phyloP scores from a whole-genome alignment of 2,888 invertebrate species.

The Zaprionus bogoriensis region DNA sequence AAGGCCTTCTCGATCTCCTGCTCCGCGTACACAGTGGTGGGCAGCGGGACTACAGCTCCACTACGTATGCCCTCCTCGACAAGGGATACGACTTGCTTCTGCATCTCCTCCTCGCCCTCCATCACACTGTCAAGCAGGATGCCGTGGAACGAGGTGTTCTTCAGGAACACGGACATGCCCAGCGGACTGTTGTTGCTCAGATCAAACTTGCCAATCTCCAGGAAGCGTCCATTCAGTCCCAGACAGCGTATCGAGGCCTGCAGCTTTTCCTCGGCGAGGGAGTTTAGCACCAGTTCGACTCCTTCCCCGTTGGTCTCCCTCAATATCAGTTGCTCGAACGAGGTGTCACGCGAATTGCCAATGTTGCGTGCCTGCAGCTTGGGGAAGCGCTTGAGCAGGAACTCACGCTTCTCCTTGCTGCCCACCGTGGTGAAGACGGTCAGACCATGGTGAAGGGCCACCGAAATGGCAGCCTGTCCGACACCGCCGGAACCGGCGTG shows the following conservation, averaged over 20 bases:
- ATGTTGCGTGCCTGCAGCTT: slow-evolving; percentile 90
- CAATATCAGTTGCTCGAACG: slow-evolving; percentile 95
- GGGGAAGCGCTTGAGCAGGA: slow-evolving; percentile 94
- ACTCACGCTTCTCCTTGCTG: slow-evolving; percentile 92
- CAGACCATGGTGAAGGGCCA: slow-evolving; percentile 94
- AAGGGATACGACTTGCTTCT: slow-evolving; percentile 90
- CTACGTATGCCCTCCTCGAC: slow-evolving; percentile 92
- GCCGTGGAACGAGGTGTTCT: slow-evolving; percentile 99
- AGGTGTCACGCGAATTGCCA: slow-evolving; percentile 94
- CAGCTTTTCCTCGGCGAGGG: slow-evolving; percentile 96
- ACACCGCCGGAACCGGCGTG: slow-evolving; percentile 98
- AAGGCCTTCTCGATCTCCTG: slow-evolving; percentile 96
- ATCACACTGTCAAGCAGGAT: slow-evolving; percentile 97
- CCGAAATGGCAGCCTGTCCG: slow-evolving; percentile 97
- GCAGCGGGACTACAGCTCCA: slow-evolving; percentile 95
- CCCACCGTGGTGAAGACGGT: slow-evolving; percentile 96
- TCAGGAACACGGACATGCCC: slow-evolving; percentile 97
- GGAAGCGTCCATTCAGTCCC: slow-evolving; percentile 95
- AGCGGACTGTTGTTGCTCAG: slow-evolving; percentile 90
- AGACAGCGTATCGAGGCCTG: slow-evolving; percentile 96
- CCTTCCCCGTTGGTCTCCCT: slow-evolving; percentile 93
- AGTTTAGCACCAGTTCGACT: slow-evolving; percentile 98
- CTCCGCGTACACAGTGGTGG: slow-evolving; percentile 91
- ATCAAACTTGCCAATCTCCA: slow-evolving; percentile 99
- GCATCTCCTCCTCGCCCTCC: slow-evolving; percentile 86